phyloP scores from a whole-genome alignment of 2,888 invertebrate genomes.

The Caenorhabditis panamensis region DNA sequence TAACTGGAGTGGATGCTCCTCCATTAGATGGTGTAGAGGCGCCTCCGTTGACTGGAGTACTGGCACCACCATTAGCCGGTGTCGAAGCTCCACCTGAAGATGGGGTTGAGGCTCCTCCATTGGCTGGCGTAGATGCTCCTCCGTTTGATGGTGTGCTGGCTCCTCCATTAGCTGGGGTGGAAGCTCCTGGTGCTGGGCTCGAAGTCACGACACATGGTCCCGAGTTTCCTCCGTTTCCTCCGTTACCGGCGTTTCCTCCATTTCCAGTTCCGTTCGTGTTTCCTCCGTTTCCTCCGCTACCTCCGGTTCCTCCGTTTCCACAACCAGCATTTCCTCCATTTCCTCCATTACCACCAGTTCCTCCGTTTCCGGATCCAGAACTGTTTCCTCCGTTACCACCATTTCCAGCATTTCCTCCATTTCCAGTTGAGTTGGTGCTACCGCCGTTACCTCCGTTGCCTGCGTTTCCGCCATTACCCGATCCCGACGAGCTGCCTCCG shows the following conservation, averaged over 20 bases:
- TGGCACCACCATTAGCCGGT: too few relatives aligned
- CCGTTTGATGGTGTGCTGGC: not conserved
- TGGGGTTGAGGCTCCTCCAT: too few relatives aligned
- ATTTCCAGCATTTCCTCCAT: not conserved
- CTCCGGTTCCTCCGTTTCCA: conserved; percentile 3
- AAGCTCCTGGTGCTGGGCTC: not conserved
- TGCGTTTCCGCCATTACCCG: conserved; percentile 4
- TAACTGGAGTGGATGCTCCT: not conserved
- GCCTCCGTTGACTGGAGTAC: too few relatives aligned
- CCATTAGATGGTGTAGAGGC: too few relatives aligned
- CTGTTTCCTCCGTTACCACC: conserved; percentile 9
- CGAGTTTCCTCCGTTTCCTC: conserved; percentile 12
- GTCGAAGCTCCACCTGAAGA: too few relatives aligned
- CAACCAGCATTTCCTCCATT: not conserved
- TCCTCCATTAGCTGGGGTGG: not conserved
- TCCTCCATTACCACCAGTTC: not conserved
- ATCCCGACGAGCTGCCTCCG: conserved; percentile 1
- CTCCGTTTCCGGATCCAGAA: not conserved
- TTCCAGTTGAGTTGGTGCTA: not conserved
- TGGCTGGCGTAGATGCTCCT: too few relatives aligned
- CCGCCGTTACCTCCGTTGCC: conserved; percentile 1
- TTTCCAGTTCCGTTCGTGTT: not conserved
- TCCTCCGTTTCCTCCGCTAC: conserved; percentile 4
- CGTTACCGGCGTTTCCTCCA: not conserved
- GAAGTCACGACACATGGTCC: not conserved